Evolutionary conservation across 2,113 vertebrate genomes (phyloP), one percentile per base, ranked within the genome.

Genomic region (Cebus imitator): DNA sequence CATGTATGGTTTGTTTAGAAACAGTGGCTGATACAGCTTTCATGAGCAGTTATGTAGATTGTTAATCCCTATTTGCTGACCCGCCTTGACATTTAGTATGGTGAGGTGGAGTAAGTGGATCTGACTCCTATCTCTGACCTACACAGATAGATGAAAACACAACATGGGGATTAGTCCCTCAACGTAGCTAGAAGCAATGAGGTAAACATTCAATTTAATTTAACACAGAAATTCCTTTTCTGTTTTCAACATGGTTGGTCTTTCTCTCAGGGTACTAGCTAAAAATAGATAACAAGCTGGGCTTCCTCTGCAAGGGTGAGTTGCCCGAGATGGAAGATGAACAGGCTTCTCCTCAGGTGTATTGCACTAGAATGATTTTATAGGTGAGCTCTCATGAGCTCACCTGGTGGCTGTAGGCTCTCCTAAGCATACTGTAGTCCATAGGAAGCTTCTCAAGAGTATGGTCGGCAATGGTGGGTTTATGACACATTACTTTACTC

Each of bases 1-100:
- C 30, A 32, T 64, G 27, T 48, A 35, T 21, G 18, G 30, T 57
- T 88, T 66, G 6, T 89, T 97, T 89, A 66, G 21, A 95, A 82
- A 83, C 40, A 37, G 14, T 75, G 12, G 2, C 52, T 86, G 73
- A 27, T 18, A 76, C 0, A 4, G 11, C 81, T 85, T 84, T 64
- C 17, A 30, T 30, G 2, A 45, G 12, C n/a, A 43, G 7, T 80
- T 90, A 72, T 23, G 3, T 73, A 45, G 37, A 76, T 75, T 9
- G 21, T 2, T 57, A 27, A n/a, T 52, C 66, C 18, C 45, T 35
- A 85, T 93, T 52, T 75, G n/a, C 7, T 61, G 5, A 76, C 13
- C 25, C 45, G 12, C 10, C 20, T 90, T 92, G 16, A 94, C 37
- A 25, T n/a, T 23, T 76, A n/a, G 20, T 8, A 48, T 5, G 3